Base-by-base conservation (phyloP, 2,888 invertebrate species). In the Hypolimnas misippus region DNA sequence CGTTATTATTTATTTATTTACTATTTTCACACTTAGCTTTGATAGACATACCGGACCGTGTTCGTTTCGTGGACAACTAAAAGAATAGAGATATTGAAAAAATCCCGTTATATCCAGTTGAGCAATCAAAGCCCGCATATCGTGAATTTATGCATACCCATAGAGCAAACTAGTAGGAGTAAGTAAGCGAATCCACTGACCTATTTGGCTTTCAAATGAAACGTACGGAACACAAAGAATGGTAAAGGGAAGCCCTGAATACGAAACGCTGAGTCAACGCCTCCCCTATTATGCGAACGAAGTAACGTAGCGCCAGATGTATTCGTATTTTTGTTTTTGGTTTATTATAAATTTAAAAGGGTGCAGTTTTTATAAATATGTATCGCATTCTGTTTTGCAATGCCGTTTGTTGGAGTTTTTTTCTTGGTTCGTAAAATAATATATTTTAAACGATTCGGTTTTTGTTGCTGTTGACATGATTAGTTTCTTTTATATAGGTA, bases 161-260 rank as follows among this genome's bases (percentile, higher is more conserved):
- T 65, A 71, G 65, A 76, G 70, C 72, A 75, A 77, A 75, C 74
- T 73, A 70, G 72, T 70, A 74, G 76, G 76, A 77, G 71, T 75
- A 77, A 78, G 80, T 78, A 74, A 73, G 66, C 70, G 76, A 77
- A 79, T 80, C 80, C 78, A 74, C 81, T 85, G 87, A 87, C 87
- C 87, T 76, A 87, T 84, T 87, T 88, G 82, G 83, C 83, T 85
- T 86, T 82, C 79, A 85, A 85, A 85, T 82, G 85, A 83, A 86
- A 82, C 82, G 82, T 80, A 83, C 77, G 76, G 69, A 73, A 77
- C 81, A 83, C 82, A 84, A 86, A 86, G 85, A 84, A 78, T 78
- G 74, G 76, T 70, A 80, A 76, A 76, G 74, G 78, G 78, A 78
- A 77, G 77, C 75, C 71, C 79, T 82, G 85, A 87, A 87, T 83